Evolutionary conservation across 2,888 invertebrate species (phyloP).

Genomic region (Lepidocyrtinus sp.): DNA sequence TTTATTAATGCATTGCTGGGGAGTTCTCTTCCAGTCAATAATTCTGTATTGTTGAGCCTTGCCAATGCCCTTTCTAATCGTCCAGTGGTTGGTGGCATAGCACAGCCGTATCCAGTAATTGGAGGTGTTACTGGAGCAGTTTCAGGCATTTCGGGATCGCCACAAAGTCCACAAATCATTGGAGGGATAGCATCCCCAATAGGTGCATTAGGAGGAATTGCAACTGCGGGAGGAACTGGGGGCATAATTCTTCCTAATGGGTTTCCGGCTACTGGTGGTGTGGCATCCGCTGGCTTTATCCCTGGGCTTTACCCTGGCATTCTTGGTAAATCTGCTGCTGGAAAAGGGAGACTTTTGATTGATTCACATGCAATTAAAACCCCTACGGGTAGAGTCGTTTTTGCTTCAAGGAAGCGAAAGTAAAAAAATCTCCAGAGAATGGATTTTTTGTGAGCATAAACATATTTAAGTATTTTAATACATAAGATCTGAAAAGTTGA

Average conservation of each 20-base stretch:
- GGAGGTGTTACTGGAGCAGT: constrained; percentile 16
- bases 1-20: constrained; percentile 26
- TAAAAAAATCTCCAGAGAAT: not conserved
- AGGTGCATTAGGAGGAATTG: constrained; percentile 26
- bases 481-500: too few relatives aligned
- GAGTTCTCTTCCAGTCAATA: not conserved
- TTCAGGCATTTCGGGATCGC: constrained; percentile 4
- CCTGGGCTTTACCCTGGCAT: constrained; percentile 9
- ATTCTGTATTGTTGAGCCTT: not conserved
- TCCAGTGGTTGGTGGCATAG: constrained; percentile 33
- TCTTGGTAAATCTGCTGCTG: constrained; percentile 17
- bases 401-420: constrained; percentile 27
- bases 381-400: constrained; percentile 9
- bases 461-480: not conserved
- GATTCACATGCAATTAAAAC: too few relatives aligned
- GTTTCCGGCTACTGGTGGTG: constrained; percentile 22
- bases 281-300: constrained; percentile 7
- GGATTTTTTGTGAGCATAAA: not conserved
- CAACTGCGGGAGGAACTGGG: constrained; percentile 20
- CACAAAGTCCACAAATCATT: constrained; percentile 9
- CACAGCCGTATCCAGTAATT: constrained; percentile 30
- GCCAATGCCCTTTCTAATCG: constrained; percentile 12
- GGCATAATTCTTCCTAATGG: constrained; percentile 8
- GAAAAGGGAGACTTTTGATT: not conserved
- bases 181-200: constrained; percentile 18